Conservation (phyloP, 2,113 vertebrate genomes). For the Crotalus helleri region DNA sequence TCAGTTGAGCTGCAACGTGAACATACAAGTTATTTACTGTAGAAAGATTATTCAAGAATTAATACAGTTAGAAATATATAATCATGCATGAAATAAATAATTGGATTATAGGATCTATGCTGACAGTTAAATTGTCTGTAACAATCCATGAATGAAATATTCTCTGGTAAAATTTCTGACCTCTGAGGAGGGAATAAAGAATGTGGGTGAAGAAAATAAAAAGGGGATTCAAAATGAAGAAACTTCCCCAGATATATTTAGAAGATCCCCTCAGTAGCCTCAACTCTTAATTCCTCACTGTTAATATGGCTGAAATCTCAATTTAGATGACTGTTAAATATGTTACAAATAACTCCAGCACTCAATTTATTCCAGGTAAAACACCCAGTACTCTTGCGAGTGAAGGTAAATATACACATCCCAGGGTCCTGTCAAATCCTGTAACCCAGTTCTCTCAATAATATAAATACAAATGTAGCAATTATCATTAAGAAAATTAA, state of each 20-base stretch:
- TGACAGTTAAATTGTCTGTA: background rate
- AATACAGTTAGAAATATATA: background rate
- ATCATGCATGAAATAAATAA: background rate
- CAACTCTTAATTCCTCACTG: background rate
- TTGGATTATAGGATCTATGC: background rate
- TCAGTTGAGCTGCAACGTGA: background rate
- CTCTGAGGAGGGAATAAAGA: background rate
- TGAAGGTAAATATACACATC: background rate
- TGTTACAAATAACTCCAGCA: background rate
- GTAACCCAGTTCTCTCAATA: background rate
- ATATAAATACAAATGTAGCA: background rate
- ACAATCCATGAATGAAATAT: background rate
- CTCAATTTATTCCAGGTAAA: background rate
- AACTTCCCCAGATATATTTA: background rate
- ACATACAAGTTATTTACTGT: background rate
- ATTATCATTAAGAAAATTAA: background rate
- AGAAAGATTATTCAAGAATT: background rate
- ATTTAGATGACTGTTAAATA: background rate
- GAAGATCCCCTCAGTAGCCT: background rate
- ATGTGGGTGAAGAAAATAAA: background rate
- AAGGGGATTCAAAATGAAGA: background rate
- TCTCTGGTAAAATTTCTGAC: background rate
- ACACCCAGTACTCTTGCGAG: background rate
- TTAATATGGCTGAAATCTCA: background rate
- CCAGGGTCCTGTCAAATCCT: background rate